A percentile compares a stretch with the other conserved stretches of the same genome.
Conservation (phyloP, 2,113 vertebrate species). For the Calypte anna region DNA sequence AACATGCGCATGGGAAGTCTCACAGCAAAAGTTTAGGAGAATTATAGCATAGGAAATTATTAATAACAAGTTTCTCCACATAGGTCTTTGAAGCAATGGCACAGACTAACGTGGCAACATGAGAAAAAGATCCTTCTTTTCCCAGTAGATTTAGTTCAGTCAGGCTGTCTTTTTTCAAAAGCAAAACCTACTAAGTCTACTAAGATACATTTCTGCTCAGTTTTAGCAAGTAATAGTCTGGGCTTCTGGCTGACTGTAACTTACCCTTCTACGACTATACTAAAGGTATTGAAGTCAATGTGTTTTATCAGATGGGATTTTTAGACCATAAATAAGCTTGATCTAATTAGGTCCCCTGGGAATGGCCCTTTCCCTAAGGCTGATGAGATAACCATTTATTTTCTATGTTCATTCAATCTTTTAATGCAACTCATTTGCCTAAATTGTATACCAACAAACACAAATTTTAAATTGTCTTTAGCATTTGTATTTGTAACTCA, state of each 20-base stretch:
- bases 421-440: neutral
- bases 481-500: neutral
- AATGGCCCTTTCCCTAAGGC: neutral
- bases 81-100: neutral
- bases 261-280: neutral
- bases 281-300: neutral
- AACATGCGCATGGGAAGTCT: neutral
- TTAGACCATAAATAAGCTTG: slow-evolving; percentile 15
- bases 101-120: neutral
- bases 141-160: neutral
- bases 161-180: neutral
- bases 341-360: slow-evolving; percentile 8
- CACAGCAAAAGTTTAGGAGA: neutral
- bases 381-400: neutral
- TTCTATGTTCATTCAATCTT: neutral
- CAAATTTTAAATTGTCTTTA: neutral
- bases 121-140: neutral
- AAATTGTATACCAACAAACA: neutral
- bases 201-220: neutral
- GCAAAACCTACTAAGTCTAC: neutral
- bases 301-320: neutral
- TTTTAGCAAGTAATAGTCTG: slow-evolving; percentile 19
- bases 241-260: neutral
- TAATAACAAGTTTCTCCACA: neutral
- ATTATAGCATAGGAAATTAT: neutral